Evolutionary conservation across 2,113 vertebrate genomes (phyloP), one percentile per base, ranked within the genome.

Genomic region (Cariama cristata): DNA sequence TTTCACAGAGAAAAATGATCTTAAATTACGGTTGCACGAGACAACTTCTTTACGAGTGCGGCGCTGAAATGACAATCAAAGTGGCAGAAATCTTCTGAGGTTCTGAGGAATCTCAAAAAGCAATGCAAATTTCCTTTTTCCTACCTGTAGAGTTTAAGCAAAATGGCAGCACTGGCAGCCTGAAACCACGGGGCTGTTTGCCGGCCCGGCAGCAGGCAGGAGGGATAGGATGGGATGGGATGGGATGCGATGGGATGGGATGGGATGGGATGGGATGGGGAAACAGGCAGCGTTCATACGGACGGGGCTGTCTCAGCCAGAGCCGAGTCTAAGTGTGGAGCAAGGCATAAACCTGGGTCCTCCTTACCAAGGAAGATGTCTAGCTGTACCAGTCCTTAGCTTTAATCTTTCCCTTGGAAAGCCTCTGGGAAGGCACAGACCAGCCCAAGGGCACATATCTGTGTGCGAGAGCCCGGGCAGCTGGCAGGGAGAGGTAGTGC

Each of bases 201-300:
- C 52, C 4, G 3, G 52, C n/a, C n/a, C 9, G 22, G 33, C 11
- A 12, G 44, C 7, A 7, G 53, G n/a, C 28, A 44, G 55, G n/a
- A 40, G n/a, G 42, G n/a, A 19, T 30, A 16, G 32, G 40, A 53
- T 24, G 50, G 50, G 40, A 38, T 38, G 38, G 38, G 38, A 38
- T 38, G 38, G 38, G 38, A 38, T 38, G n/a, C 35, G n/a, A 19
- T 30, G 20, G 32, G 40, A 53, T 24, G 38, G 38, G 38, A 38
- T 38, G 38, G 38, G 38, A 38, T 38, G n/a, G 42, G n/a, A 19
- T 30, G 20, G 32, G 40, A 53, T 24, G 50, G 50, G 40, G n/a
- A 38, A 71, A 47, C 49, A 24, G 12, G 2, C 33, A 2, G 1
- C 3, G 44, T 14, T 45, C 71, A 28, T 2, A 23, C 2, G 19